Percentiles rank a stretch among this genome's conserved stretches.
These are phyloP conservation scores for Choristoneura fumiferana DNA, from an alignment of 1,140 invertebrate genomes.

Conservation along the genomic window DNA sequence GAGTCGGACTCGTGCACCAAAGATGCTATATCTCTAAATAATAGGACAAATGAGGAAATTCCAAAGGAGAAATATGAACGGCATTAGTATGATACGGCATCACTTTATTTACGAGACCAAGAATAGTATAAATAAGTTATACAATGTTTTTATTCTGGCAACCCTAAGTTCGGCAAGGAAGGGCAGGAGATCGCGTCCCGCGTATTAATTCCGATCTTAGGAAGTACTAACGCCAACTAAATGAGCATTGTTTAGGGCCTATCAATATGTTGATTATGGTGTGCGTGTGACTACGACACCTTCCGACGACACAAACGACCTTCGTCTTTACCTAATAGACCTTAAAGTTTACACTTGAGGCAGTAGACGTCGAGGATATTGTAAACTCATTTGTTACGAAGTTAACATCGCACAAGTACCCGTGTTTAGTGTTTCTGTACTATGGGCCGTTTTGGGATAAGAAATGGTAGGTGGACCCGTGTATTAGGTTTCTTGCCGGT, in stretches of 20 bases:
- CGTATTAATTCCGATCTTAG: conserved; percentile 12
- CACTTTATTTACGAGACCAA: too few relatives aligned
- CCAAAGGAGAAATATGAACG: too few relatives aligned
- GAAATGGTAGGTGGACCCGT: conserved; percentile 1
- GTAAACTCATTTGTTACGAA: conserved; percentile 13
- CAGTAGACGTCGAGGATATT: not conserved
- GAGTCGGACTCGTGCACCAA: too few relatives aligned
- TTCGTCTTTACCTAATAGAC: not conserved
- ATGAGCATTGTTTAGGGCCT: conserved; percentile 13
- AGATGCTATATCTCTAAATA: too few relatives aligned
- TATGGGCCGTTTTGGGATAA: conserved; percentile 1
- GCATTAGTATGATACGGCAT: too few relatives aligned
- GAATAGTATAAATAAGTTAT: too few relatives aligned
- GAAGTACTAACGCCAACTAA: not conserved
- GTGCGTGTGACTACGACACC: not conserved
- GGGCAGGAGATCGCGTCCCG: conserved; percentile 14
- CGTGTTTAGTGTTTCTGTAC: not conserved
- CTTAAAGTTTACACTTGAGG: not conserved
- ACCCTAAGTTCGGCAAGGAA: not conserved
- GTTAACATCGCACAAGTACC: conserved; percentile 12
- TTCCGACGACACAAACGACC: not conserved
- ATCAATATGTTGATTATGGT: conserved; percentile 8
- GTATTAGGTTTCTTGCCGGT: not conserved
- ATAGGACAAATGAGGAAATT: too few relatives aligned
- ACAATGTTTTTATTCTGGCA: not conserved